Base-by-base conservation (phyloP, 2,113 vertebrate genomes). In the Laticauda laticaudata region DNA sequence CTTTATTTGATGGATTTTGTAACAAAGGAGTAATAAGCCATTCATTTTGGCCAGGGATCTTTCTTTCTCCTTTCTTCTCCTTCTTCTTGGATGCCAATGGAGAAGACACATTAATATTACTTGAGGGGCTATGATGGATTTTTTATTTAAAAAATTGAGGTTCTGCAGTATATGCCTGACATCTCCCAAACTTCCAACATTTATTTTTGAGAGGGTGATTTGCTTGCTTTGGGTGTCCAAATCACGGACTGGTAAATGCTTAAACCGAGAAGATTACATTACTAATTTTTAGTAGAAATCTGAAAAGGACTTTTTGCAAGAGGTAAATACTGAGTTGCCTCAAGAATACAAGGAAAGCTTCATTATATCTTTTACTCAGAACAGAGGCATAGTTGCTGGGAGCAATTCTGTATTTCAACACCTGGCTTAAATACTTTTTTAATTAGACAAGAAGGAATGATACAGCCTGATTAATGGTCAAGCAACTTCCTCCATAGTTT, bases 391-490 rank as follows among this genome's bases (percentile, higher is more conserved):
- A 53, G 2, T 88, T 93, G 43, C 54, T 54, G 0, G 0, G 90
- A 9, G 10, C 93, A 87, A 91, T 92, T 92, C 92, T 89, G 64
- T 88, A 86, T 90, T 89, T 86, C 8, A 86, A 0, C 24, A n/a
- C 91, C 93, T 94, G 91, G 92, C 43, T 91, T 90, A 93, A 90
- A 95, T 34, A 5, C 59, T 61, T 57, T 90, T 12, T 91, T 88
- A 95, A n/a, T 92, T 54, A 91, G 59, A 95, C 54, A 21, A 91
- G 26, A 94, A 90, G 85, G 91, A 89, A 93, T 87, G 90, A 45
- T 89, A 29, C 34, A 55, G 93, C 54, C 61, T 69, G 90, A 43
- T 6, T 88, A 95, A 21, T 94, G n/a, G 91, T 23, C 61, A 48
- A 93, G 75, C 23, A 54, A 61, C 69, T 11, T 91, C 54, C 89